phyloP scores from a whole-genome alignment of 2,888 invertebrate genomes.

The Mimas tiliae region DNA sequence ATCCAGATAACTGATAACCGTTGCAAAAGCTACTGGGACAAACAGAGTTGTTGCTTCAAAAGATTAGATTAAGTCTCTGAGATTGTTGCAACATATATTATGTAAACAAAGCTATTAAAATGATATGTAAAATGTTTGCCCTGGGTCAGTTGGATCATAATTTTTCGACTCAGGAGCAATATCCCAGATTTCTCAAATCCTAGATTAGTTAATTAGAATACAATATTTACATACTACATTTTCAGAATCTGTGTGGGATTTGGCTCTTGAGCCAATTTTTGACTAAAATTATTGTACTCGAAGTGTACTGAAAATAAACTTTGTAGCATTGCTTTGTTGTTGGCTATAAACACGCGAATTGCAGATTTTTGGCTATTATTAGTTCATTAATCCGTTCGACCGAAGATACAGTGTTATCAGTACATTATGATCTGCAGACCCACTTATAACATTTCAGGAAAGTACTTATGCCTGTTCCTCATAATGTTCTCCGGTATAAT shows the following conservation, averaged over 20 bases:
- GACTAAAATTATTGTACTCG: not conserved
- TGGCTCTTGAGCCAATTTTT: too few species aligned
- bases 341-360: too few species aligned
- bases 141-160: not conserved
- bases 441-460: conserved; percentile 75
- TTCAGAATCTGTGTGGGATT: too few species aligned
- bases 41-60: not conserved
- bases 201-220: too few species aligned
- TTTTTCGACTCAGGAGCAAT: not conserved
- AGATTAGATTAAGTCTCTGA: conserved; percentile 18
- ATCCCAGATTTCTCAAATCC: too few species aligned
- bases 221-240: not conserved
- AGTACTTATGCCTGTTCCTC: conserved; percentile 86
- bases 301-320: not conserved
- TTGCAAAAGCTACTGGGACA: conserved; percentile 14
- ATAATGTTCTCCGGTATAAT: conserved; percentile 90
- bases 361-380: too few species aligned
- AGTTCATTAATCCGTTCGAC: too few species aligned
- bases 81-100: not conserved
- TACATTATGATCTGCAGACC: not conserved
- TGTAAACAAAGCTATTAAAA: conserved; percentile 9
- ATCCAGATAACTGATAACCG: conserved; percentile 13
- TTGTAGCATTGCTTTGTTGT: not conserved
- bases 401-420: too few species aligned
- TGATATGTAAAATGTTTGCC: too few species aligned